Conservation (phyloP, 2,888 invertebrate species). For the Microctonus hyperodae region DNA sequence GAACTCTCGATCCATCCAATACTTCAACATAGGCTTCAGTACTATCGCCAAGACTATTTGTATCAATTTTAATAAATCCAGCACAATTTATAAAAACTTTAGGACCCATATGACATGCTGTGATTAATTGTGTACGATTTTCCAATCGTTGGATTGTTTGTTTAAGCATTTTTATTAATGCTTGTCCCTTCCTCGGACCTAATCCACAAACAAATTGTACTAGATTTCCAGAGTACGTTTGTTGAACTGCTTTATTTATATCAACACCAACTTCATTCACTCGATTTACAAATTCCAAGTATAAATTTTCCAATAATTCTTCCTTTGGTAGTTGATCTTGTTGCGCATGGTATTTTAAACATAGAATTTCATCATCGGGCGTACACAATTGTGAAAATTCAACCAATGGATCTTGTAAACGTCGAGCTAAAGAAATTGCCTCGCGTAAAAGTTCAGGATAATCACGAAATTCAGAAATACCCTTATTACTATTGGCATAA, state of each 20-base stretch:
- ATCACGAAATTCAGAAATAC: slow-evolving; percentile 87
- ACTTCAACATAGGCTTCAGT: slow-evolving; percentile 96
- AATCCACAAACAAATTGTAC: slow-evolving; percentile 97
- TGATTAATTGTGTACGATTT: slow-evolving; percentile 94
- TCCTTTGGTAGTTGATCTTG: slow-evolving; percentile 85
- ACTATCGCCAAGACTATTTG: slow-evolving; percentile 90
- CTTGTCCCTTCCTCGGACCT: slow-evolving; percentile 93
- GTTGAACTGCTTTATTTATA: slow-evolving; percentile 90
- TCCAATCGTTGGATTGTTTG: slow-evolving; percentile 91
- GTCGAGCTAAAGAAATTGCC: slow-evolving; percentile 90
- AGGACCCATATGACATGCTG: slow-evolving; percentile 95
- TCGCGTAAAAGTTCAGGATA: slow-evolving; percentile 91
- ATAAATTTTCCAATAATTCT: slow-evolving; percentile 83
- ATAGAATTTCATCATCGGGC: slow-evolving; percentile 94
- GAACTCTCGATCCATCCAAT: slow-evolving; percentile 95
- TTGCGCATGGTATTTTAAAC: slow-evolving; percentile 89
- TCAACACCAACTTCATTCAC: slow-evolving; percentile 99
- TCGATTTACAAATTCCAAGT: slow-evolving; percentile 90
- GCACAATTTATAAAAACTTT: slow-evolving; percentile 99
- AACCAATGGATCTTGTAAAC: slow-evolving; percentile 93
- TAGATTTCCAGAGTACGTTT: slow-evolving; percentile 85
- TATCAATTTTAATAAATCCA: slow-evolving; percentile 98
- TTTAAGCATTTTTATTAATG: slow-evolving; percentile 84
- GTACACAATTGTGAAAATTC: slow-evolving; percentile 97
- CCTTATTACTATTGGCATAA: slow-evolving; percentile 90